phyloP scores from a whole-genome alignment of 92 coral and sea anemone genomes.

The Umimayanthus kanabou region DNA sequence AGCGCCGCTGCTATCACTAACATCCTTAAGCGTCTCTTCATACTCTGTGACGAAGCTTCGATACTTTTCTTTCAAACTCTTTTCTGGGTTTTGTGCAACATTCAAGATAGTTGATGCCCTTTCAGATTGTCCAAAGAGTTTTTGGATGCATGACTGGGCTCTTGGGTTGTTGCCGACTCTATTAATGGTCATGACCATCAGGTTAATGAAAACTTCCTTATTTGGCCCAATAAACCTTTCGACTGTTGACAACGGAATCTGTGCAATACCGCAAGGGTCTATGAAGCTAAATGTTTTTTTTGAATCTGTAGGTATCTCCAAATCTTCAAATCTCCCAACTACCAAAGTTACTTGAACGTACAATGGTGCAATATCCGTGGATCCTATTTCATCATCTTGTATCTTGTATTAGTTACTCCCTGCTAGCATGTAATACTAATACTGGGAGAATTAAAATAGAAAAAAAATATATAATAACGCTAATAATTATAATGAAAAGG shows the following conservation, averaged over 20 bases:
- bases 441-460: too few species aligned
- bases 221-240: neutral
- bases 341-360: conserved; percentile 9
- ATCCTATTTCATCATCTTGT: neutral
- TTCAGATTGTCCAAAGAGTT: conserved; percentile 14
- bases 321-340: conserved; percentile 1
- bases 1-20: neutral
- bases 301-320: neutral
- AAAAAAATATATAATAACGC: too few species aligned
- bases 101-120: neutral
- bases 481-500: too few species aligned
- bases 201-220: conserved; percentile 5
- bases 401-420: too few species aligned
- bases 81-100: neutral
- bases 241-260: conserved; percentile 3
- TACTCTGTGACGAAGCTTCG: neutral
- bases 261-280: conserved; percentile 27
- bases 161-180: neutral
- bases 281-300: conserved; percentile 8
- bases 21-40: neutral
- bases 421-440: too few species aligned
- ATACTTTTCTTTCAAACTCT: neutral
- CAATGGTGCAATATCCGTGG: neutral
- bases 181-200: conserved; percentile 10
- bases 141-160: neutral